Evolutionary conservation across 2,888 invertebrate species (phyloP), one percentile per base, ranked within the genome.

Genomic region (Ornithoptera priamus): DNA sequence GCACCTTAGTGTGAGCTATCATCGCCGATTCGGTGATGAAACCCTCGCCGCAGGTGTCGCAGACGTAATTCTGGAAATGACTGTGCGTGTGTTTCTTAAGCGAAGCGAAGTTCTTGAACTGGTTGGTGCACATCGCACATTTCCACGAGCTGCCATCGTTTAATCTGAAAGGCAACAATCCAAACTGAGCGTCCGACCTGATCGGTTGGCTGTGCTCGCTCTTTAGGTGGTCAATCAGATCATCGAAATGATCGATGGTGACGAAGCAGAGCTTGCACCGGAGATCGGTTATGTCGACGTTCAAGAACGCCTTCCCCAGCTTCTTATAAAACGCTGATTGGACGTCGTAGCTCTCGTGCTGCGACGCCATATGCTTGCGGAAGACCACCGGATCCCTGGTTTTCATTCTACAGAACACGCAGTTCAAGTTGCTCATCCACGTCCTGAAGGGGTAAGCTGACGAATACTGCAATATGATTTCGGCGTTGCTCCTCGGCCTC

Each of bases 61-160:
- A 92, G 12, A 92, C 92, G 70, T 90, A 92, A 70, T 92, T 92
- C 72, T 91, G 89, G 64, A 89, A 92, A 75, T 92, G 92, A 72
- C 86, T 86, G 0, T 87, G 80, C 0, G 92, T 92, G 70, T 92
- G 92, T 60, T 89, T 91, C 71, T 88, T 89, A n/a, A 92, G 72
- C 0, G 87, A 88, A 0, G 86, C 80, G 64, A 92, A 92, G 74
- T 91, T 90, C 80, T 89, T 88, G 62, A 92, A 92, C 72, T 87
- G 86, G 67, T 90, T 88, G 0, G 88, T 83, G 74, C 92, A 92
- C 71, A 92, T 87, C 0, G 90, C 89, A 65, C 92, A 92, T 74
- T 89, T 88, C 91, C 91, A 92, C 42, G 84, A 76, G 0, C 89
- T 85, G 0, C 90, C 91, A 62, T 92, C 85, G 74, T 88, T 88